These are phyloP conservation scores for Laticauda colubrina DNA, from an alignment of 2,113 vertebrate species.

Conservation along the genomic window DNA sequence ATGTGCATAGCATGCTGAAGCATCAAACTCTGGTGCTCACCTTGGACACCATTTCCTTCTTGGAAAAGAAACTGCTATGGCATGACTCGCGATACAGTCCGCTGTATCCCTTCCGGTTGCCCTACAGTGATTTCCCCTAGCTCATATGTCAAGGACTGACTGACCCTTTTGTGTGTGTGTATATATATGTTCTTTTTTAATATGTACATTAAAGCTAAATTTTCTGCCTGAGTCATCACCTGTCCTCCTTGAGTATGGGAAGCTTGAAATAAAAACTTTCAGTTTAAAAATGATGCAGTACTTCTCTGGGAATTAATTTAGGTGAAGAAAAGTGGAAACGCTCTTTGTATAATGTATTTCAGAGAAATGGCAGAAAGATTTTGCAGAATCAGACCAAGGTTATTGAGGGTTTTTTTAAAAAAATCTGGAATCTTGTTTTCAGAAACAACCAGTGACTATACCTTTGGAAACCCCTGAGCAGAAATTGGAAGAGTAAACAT, in stretches of 20 bases:
- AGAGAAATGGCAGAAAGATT: background rate
- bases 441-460: background rate
- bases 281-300: background rate
- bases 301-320: background rate
- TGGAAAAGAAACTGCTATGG: conserved; percentile 88
- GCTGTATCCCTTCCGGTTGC: conserved; percentile 79
- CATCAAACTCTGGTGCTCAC: conserved; percentile 82
- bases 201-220: background rate
- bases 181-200: background rate
- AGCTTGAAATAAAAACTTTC: background rate
- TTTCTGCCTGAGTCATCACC: background rate
- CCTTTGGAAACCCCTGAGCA: background rate
- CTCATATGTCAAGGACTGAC: background rate
- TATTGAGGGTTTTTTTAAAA: background rate
- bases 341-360: background rate
- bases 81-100: conserved; percentile 72
- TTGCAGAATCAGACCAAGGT: background rate
- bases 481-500: background rate
- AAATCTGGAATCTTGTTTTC: background rate
- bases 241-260: background rate
- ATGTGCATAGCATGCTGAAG: conserved; percentile 87
- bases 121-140: conserved; percentile 76
- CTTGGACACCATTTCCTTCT: conserved; percentile 72
- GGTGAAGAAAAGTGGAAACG: too few species aligned
- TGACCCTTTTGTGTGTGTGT: background rate